Evolutionary conservation across 2,113 vertebrate species (phyloP), one percentile per base, ranked within the genome.

Genomic region (Epinephelus fuscoguttatus): DNA sequence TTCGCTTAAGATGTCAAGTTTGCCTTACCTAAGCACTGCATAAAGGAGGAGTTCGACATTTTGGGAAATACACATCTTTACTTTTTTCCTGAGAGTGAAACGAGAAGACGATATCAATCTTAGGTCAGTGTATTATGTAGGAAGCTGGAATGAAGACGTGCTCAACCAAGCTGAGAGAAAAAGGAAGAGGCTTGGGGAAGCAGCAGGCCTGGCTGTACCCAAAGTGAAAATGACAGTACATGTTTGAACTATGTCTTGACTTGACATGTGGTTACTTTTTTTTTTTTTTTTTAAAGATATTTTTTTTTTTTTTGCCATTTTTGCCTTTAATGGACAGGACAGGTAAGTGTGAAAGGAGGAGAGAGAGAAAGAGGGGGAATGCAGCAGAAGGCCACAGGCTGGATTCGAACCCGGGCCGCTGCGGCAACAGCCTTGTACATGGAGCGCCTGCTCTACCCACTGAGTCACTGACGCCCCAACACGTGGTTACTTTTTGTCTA

Each of bases 1-100:
- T 80, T 47, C 13, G 25, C 18, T 68, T 60, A 61, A 80, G n/a
- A 82, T 62, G 69, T 77, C 23, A 66, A 25, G 21, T 52, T 84
- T 70, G 64, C 14, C 25, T 23, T 21, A 60, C 33, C 27, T 18
- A 25, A 56, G 62, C 25, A 47, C 27, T 57, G 25, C 49, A 53
- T 14, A 74, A 50, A 53, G 4, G 57, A 76, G 49, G 30, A n/a
- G 45, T 61, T 66, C 10, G 55, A 18, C 18, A 75, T 75, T 78
- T 37, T 33, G 17, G 23, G 3, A 73, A 47, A 52, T 52, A 60
- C 10, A 60, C 52, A 13, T 50, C 2, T 57, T 67, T 45, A 14
- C 5, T 60, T 74, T 70, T 15, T 57, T 59, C 63, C 53, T 25
- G 19, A 66, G 53, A 60, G 59, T 62, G 8, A 67, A 47, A 67